Percentiles rank a stretch among this genome's conserved stretches.
phyloP scores from a whole-genome alignment of 2,797 vertebrate species.

The Vireo griseus region DNA sequence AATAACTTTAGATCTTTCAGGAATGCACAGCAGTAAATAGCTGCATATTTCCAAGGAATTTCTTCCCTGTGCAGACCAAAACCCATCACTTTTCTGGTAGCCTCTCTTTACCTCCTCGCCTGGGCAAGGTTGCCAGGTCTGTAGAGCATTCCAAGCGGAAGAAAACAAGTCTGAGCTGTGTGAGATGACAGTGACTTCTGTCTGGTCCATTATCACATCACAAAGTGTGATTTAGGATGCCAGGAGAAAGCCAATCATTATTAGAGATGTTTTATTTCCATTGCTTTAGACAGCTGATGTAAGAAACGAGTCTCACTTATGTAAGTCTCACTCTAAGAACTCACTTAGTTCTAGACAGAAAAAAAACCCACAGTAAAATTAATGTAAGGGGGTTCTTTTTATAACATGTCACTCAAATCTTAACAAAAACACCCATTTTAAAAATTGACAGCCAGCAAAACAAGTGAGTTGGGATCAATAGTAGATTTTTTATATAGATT shows the following conservation, averaged over 20 bases:
- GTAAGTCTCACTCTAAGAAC: too few relatives aligned
- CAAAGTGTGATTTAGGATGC: not conserved
- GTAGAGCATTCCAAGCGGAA: not conserved
- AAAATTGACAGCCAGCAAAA: not conserved
- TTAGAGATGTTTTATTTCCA: not conserved
- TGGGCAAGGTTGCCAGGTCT: not conserved
- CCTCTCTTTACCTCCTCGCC: not conserved
- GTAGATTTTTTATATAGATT: not conserved
- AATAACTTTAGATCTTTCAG: not conserved
- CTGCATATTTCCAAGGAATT: not conserved
- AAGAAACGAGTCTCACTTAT: not conserved
- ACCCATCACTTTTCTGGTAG: not conserved
- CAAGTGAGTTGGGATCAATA: not conserved
- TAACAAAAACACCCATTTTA: not conserved
- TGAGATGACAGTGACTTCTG: not conserved
- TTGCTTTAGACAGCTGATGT: not conserved
- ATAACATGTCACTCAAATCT: not conserved
- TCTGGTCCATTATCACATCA: not conserved
- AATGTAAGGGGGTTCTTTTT: not conserved
- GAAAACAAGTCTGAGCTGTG: not conserved
- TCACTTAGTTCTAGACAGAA: not conserved
- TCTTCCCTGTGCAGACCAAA: not conserved
- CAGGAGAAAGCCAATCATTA: not conserved
- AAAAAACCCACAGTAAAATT: not conserved
- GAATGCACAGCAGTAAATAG: not conserved